Percentiles rank a stretch among this genome's conserved stretches.
Conservation (phyloP, 2,888 invertebrate species). For the Lasioglossum figueresi region DNA sequence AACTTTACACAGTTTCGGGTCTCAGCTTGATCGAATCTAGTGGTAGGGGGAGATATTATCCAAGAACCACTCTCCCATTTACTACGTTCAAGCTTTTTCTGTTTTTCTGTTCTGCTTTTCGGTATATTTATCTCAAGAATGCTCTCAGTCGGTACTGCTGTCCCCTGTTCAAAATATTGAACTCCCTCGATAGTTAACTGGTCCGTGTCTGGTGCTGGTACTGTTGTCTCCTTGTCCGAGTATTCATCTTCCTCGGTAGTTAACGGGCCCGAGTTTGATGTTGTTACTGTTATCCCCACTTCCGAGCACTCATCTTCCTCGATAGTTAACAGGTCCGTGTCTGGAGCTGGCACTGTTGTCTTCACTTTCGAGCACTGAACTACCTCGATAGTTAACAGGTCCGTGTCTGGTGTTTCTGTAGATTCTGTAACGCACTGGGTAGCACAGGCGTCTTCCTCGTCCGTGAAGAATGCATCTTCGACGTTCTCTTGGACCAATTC, state of each 20-base stretch:
- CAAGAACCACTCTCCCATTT: not conserved
- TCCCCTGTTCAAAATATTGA: not conserved
- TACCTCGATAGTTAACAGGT: too few relatives aligned
- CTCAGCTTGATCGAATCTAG: conserved; percentile 7
- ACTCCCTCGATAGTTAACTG: not conserved
- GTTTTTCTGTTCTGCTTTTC: not conserved
- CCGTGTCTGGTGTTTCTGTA: too few relatives aligned
- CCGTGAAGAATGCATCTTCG: not conserved
- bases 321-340: too few relatives aligned
- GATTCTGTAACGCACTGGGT: too few relatives aligned
- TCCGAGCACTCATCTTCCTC: too few relatives aligned
- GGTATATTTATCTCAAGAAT: not conserved
- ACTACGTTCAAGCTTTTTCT: not conserved
- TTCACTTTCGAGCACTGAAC: too few relatives aligned
- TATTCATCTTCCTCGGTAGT: not conserved
- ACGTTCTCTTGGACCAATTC: not conserved
- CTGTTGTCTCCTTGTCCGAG: not conserved
- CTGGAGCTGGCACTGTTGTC: too few relatives aligned
- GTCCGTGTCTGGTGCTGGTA: too few relatives aligned
- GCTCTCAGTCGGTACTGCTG: not conserved
- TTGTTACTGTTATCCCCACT: too few relatives aligned
- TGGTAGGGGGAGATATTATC: not conserved
- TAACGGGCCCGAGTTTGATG: too few relatives aligned
- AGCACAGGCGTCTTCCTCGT: not conserved
- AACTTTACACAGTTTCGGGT: not conserved